Base-by-base conservation (phyloP, 2,797 vertebrate species). In the Aselliscus stoliczkanus region DNA sequence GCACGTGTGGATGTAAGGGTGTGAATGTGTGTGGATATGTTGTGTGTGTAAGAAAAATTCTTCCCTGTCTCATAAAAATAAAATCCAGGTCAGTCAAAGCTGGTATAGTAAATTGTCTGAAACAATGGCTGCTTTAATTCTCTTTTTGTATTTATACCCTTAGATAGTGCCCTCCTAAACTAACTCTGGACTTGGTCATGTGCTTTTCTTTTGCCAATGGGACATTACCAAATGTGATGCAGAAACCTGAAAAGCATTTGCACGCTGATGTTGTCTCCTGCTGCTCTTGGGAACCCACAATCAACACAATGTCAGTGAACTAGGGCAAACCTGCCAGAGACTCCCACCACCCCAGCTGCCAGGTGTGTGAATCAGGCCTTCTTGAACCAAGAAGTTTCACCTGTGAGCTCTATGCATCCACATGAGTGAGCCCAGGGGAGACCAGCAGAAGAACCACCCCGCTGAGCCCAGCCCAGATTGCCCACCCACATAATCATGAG, bases 201-300 rank as follows among this genome's bases (percentile, higher is more conserved):
- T 52, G 25, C 42, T 94, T 97, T 87, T 80, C 76, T 89, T 96
- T 81, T 83, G 76, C 92, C 29, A 65, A 2, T 52, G 58, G 18
- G 5, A 82, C 31, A 69, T 79, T 85, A 73, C n/a, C 39, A 95
- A 72, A 72, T 54, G 42, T 62, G 82, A 92, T n/a, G 52, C 70
- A 65, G 69, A 88, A 20, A 91, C 17, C 50, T 81, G 34, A 69
- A 73, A 92, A 92, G n/a, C n/a, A 96, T 25, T 27, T 90, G 4
- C 20, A 80, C 0, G 0, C 18, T 75, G 34, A 77, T 25, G 1
- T 60, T 77, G 7, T 86, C 52, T 76, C 76, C 42, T 44, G 29
- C 11, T 76, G 62, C 69, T 95, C 54, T 93, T 76, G 54, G 62
- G 39, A 84, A 62, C 18, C 4, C 25, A 90, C 42, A 73, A 14